Conservation (phyloP, 2,113 vertebrate species). For the Prolemur simus region DNA sequence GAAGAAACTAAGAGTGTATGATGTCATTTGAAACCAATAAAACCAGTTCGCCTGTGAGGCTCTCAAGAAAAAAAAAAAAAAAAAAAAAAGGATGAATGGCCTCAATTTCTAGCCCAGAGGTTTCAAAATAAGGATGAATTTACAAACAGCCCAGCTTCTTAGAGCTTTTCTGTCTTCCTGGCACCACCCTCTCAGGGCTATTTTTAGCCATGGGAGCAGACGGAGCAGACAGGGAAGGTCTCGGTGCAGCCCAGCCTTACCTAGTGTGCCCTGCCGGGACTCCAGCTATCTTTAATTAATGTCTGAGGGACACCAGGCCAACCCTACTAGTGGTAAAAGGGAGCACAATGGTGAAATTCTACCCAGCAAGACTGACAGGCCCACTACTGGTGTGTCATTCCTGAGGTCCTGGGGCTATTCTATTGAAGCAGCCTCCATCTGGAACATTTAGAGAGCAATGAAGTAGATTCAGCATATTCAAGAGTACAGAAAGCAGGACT, state of each 20-base stretch:
- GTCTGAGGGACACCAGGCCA: background rate
- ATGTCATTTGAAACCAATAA: background rate
- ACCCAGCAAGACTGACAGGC: background rate
- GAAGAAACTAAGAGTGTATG: background rate
- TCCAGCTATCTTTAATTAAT: slow-evolving; percentile 64
- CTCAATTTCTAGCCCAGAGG: background rate
- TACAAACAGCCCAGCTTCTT: background rate
- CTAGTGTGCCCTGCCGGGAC: background rate
- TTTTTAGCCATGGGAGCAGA: slow-evolving; percentile 46
- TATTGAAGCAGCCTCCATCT: background rate
- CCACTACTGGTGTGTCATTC: background rate
- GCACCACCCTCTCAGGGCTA: background rate
- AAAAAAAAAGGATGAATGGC: background rate
- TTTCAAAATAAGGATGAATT: slow-evolving; percentile 3
- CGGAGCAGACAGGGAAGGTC: background rate
- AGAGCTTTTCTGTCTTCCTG: background rate
- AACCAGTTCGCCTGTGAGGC: background rate
- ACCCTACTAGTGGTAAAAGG: background rate
- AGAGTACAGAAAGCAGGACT: background rate
- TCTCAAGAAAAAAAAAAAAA: background rate
- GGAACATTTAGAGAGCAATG: background rate
- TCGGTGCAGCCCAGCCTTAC: background rate
- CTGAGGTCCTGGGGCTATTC: background rate
- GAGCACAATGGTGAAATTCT: slow-evolving; percentile 42
- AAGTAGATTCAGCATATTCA: background rate